Percentiles rank a stretch among this genome's conserved stretches.
Evolutionary conservation across 2,113 vertebrate genomes (phyloP).

Genomic region (Spermophilus dauricus): DNA sequence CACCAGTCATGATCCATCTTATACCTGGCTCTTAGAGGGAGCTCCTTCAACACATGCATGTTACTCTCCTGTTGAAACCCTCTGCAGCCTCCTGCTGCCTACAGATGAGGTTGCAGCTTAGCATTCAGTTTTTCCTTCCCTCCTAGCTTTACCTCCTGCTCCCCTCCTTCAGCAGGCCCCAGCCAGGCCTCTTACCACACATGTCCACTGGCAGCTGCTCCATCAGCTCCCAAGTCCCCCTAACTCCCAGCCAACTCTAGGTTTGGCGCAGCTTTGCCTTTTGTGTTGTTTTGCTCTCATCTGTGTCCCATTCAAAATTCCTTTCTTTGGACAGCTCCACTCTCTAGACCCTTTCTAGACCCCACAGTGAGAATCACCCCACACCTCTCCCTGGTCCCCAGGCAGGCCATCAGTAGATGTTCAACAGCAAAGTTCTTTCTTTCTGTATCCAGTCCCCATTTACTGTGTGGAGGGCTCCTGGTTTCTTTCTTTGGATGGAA

Average conservation of each 20-base stretch:
- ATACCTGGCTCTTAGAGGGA: too few relatives aligned
- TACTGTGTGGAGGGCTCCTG: not conserved
- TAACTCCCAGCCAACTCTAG: not conserved
- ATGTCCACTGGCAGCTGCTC: not conserved
- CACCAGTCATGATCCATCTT: not conserved
- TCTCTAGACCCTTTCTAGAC: not conserved
- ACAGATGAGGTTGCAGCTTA: not conserved
- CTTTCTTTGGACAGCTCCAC: not conserved
- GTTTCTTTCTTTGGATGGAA: constrained; percentile 43
- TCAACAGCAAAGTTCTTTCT: not conserved
- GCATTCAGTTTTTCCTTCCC: not conserved
- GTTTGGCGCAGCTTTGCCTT: not conserved
- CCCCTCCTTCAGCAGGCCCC: not conserved
- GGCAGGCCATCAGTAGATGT: not conserved
- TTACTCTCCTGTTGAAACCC: not conserved
- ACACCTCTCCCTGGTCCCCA: fast-evolving
- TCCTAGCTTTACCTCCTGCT: not conserved
- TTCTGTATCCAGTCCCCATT: not conserved
- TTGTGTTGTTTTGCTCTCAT: not conserved
- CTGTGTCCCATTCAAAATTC: not conserved
- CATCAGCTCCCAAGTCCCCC: not conserved
- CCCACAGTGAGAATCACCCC: not conserved
- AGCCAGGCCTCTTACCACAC: not conserved
- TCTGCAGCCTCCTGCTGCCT: not conserved
- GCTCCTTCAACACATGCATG: not conserved